phyloP scores from a whole-genome alignment of 2,797 vertebrate species.

The Phoxinus dragarum region DNA sequence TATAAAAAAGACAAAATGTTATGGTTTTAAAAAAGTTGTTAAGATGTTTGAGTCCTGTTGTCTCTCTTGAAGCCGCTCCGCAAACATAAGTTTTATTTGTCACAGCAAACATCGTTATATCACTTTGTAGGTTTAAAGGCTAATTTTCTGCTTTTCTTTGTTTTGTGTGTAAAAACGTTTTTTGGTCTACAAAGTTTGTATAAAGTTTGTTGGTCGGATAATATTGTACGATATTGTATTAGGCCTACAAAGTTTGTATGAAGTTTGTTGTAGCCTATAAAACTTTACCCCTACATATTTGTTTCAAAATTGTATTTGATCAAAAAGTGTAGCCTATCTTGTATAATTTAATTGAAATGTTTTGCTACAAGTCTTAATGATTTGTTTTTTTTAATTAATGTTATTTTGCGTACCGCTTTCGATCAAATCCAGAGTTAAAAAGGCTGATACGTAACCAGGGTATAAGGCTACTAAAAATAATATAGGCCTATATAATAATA shows the following conservation, averaged over 20 bases:
- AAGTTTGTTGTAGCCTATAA: conserved; percentile 16
- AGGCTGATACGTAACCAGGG: not conserved
- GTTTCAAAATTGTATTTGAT: not conserved
- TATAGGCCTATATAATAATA: no score
- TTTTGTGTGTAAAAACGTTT: not conserved
- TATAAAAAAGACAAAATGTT: not conserved
- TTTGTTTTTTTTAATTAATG: not conserved
- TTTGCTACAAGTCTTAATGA: not conserved
- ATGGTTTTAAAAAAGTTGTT: not conserved
- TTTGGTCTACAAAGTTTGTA: not conserved
- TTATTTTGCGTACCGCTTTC: not conserved
- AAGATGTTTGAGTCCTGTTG: not conserved
- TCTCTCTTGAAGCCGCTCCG: not conserved
- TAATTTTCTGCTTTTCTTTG: not conserved
- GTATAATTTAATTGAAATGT: not conserved
- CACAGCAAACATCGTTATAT: not conserved
- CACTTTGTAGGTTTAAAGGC: not conserved
- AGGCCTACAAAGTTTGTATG: conserved; percentile 6
- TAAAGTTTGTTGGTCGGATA: not conserved
- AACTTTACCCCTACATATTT: not conserved
- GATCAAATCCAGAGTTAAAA: no score
- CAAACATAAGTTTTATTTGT: not conserved
- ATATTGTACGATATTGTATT: not conserved
- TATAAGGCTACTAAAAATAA: no score
- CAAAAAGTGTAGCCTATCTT: not conserved